Conservation (phyloP, 2,113 vertebrate species). For the Pelecanus crispus region DNA sequence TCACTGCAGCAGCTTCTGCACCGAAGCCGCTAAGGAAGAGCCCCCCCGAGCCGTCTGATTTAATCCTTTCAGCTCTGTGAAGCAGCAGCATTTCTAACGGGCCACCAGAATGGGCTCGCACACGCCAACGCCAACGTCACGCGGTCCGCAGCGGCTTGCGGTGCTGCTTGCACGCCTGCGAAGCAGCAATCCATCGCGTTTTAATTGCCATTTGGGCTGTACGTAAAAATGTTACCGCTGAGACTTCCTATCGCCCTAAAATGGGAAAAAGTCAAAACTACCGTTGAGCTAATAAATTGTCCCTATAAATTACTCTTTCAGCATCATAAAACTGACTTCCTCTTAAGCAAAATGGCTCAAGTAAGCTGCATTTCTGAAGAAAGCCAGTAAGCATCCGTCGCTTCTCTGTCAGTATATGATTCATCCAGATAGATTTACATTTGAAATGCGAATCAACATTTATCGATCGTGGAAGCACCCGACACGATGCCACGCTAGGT, state of each 20-base stretch:
- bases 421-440: not conserved
- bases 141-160: not conserved
- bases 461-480: not conserved
- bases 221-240: not conserved
- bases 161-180: not conserved
- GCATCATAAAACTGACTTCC: not conserved
- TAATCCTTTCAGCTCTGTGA: rapidly evolving
- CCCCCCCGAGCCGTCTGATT: not conserved
- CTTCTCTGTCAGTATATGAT: not conserved
- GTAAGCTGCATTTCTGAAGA: not conserved
- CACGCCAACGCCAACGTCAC: not conserved
- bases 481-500: not conserved
- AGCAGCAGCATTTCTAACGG: not conserved
- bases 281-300: not conserved
- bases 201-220: not conserved
- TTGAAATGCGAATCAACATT: not conserved
- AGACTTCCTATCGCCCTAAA: not conserved
- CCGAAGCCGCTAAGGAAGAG: not conserved
- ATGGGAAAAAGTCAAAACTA: not conserved
- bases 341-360: not conserved
- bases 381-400: not conserved
- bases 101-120: not conserved
- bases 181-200: not conserved
- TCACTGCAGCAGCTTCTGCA: not conserved
- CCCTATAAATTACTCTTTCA: not conserved